Evolutionary conservation across 1,140 invertebrate species (phyloP), one percentile per base, ranked within the genome.

Genomic region (Scaptomyza hsui): DNA sequence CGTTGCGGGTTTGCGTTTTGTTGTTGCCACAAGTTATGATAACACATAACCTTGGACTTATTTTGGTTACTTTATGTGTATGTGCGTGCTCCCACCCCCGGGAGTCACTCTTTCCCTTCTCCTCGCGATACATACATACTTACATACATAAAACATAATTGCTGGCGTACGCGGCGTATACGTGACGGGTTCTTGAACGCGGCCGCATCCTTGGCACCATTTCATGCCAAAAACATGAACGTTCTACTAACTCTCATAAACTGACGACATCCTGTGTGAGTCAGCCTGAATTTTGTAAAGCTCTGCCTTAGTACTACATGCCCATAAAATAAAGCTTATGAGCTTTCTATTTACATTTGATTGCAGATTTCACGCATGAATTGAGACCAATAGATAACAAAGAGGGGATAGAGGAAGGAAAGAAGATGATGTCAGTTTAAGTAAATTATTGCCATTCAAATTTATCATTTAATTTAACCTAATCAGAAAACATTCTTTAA

Each of bases 261-360:
- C 42, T 63, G 49, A 41, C 56, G 18, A 26, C 19, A 44, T 32
- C 61, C 63, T 73, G 61, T 57, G 61, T 57, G 57, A 51, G 52
- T 64, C 64, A 53, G 41, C 59, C 48, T 35, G 48, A 64, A 74
- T 70, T 70, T 48, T 51, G 52, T 69, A 83, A 83, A 72, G 79
- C 79, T 75, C 65, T 41, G 35, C 53, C 73, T 81, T 79, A 80
- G n/a, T n/a, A n/a, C n/a, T 26, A 26, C 73, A n/a, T 42, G 70
- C 29, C 73, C 64, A 44, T 49, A 51, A 63, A 62, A 56, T 41
- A 39, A 52, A 72, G 79, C 79, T 78, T 83, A 83, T 59, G 72
- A 83, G 79, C 79, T 83, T 83, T 75, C 67, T 72, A 83, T 83
- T 83, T 83, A 72, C 79, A 75, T 83, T 83, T 83, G 75, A 83